phyloP scores from a whole-genome alignment of 2,113 vertebrate species.

The Anhinga rufa region DNA sequence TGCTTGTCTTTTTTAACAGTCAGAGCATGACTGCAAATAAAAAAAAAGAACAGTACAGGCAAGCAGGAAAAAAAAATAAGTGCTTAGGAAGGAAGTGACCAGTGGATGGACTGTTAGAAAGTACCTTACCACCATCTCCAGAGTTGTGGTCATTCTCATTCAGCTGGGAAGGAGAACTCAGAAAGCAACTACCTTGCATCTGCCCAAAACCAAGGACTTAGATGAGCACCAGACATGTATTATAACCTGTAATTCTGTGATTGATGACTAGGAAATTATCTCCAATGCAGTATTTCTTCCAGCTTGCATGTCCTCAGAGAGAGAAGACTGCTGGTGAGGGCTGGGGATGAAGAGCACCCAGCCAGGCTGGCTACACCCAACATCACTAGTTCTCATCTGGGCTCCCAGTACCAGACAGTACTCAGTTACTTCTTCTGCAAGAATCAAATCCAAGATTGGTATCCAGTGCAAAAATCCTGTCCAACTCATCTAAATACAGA shows the following conservation, averaged over 20 bases:
- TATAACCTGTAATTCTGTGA: neutral
- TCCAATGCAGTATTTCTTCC: neutral
- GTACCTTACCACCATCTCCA: neutral
- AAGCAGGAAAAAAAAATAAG: neutral
- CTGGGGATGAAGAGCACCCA: neutral
- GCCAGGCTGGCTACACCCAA: neutral
- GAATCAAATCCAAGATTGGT: neutral
- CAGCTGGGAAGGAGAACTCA: neutral
- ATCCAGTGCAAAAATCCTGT: neutral
- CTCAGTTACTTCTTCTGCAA: neutral
- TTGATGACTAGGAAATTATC: neutral
- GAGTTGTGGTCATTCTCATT: neutral
- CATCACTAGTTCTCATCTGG: neutral
- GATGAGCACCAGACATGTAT: neutral
- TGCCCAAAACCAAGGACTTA: neutral
- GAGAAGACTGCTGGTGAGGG: neutral
- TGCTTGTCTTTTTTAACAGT: neutral
- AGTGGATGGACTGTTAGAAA: neutral
- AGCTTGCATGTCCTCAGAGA: neutral
- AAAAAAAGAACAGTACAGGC: neutral
- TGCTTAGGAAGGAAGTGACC: neutral
- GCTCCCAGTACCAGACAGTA: neutral
- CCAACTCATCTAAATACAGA: neutral
- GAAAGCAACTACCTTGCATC: neutral
- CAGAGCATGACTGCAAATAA: neutral